Conservation (phyloP, 2,113 vertebrate species). For the Istiophorus platypterus region DNA sequence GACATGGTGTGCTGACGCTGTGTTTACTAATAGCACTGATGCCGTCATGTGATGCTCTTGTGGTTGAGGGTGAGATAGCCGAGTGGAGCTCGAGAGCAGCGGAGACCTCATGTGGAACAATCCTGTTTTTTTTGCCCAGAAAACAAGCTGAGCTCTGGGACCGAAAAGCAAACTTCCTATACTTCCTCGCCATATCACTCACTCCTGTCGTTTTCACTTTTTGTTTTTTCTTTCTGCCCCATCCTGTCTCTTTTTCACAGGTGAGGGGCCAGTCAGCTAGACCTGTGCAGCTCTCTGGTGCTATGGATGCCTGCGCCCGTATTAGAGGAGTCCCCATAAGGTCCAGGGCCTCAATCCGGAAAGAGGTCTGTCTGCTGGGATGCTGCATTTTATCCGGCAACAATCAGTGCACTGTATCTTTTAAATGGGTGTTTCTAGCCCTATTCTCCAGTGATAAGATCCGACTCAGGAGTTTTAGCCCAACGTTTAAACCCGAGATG, state of each 20-base stretch:
- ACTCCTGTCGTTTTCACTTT: not conserved
- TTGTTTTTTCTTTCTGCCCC: not conserved
- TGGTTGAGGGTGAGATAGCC: conserved; percentile 2
- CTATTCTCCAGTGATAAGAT: not conserved
- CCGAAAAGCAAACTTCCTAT: not conserved
- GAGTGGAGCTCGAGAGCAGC: not conserved
- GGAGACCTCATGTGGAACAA: not conserved
- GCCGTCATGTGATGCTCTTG: conserved; percentile 36
- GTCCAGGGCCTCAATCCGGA: conserved; percentile 87
- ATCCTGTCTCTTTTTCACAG: conserved; percentile 21
- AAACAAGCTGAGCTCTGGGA: not conserved
- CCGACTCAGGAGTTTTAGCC: not conserved
- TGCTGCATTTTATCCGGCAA: not conserved
- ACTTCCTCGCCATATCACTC: not conserved
- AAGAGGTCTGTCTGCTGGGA: conserved; percentile 72
- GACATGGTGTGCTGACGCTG: not conserved
- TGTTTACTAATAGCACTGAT: conserved; percentile 21
- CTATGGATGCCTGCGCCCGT: conserved; percentile 88
- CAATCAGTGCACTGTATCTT: not conserved
- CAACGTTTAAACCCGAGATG: not conserved
- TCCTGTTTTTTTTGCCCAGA: not conserved
- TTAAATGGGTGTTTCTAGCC: not conserved
- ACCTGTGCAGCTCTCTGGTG: conserved; percentile 45
- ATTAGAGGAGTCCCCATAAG: conserved; percentile 85
- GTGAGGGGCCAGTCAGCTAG: conserved; percentile 59